These are phyloP conservation scores for Tapera naevia DNA, from an alignment of 2,797 vertebrate species.

Conservation along the genomic window DNA sequence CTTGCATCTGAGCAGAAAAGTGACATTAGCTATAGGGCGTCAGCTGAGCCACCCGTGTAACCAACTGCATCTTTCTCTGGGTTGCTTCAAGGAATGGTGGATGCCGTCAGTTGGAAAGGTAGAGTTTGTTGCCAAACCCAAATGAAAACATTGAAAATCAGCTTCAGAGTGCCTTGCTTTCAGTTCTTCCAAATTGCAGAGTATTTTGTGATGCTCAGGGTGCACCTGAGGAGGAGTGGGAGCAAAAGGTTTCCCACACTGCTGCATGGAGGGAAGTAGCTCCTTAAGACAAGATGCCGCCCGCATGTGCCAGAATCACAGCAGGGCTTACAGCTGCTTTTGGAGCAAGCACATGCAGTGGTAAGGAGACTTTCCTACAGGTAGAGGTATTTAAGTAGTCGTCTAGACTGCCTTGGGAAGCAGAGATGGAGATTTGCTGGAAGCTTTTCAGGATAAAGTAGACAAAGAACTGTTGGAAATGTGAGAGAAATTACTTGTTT, in stretches of 20 bases:
- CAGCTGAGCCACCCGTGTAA: not conserved
- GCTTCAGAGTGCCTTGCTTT: not conserved
- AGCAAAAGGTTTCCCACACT: not conserved
- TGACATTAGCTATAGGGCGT: not conserved
- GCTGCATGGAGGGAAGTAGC: not conserved
- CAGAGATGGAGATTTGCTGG: not conserved
- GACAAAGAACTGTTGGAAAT: not conserved
- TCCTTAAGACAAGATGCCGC: not conserved
- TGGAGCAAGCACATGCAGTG: not conserved
- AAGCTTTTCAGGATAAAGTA: slow-evolving; percentile 3
- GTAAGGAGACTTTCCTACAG: not conserved
- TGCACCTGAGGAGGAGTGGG: not conserved
- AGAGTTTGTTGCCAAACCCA: not conserved
- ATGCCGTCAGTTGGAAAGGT: not conserved
- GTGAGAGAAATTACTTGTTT: not conserved
- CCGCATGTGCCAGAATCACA: not conserved
- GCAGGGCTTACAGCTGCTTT: not conserved
- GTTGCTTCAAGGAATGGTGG: not conserved
- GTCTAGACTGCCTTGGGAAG: not conserved
- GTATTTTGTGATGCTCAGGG: not conserved
- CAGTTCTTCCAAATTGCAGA: not conserved
- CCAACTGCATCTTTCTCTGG: not conserved
- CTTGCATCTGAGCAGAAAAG: not conserved
- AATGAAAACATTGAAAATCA: not conserved
- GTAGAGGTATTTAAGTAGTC: not conserved